These are phyloP conservation scores for Rhabdophis nuchalis DNA, from an alignment of 2,797 vertebrate genomes.

Conservation along the genomic window DNA sequence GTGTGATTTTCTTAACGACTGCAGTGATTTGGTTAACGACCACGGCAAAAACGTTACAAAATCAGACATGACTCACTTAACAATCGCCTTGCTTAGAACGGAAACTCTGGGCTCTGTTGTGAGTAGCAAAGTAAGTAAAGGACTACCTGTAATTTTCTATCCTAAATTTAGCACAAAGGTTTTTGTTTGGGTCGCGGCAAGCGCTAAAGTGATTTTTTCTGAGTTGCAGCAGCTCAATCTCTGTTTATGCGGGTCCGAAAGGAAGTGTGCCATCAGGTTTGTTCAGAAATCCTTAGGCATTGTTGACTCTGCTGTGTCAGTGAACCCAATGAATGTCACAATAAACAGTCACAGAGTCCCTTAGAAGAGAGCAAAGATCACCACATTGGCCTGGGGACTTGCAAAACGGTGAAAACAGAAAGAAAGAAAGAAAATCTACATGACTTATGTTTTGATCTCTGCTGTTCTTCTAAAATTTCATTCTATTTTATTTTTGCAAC, in stretches of 20 bases:
- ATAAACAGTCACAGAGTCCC: neutral
- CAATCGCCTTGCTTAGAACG: neutral
- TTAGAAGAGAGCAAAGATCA: neutral
- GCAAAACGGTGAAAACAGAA: neutral
- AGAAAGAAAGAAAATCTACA: neutral
- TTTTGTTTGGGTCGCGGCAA: neutral
- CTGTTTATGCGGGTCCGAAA: neutral
- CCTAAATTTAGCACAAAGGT: neutral
- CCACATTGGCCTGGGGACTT: neutral
- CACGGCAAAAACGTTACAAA: neutral
- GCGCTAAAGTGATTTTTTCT: neutral
- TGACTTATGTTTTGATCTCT: neutral
- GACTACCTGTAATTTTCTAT: neutral
- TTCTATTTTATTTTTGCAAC: neutral
- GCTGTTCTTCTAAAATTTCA: neutral
- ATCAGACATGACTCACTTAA: neutral
- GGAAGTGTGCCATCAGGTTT: neutral
- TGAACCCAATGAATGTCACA: slow-evolving; percentile 15
- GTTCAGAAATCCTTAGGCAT: neutral
- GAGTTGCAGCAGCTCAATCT: neutral
- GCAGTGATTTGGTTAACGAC: neutral
- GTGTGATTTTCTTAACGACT: neutral
- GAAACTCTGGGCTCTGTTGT: neutral
- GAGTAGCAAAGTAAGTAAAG: neutral
- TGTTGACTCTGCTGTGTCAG: slow-evolving; percentile 5